Evolutionary conservation across 2,888 invertebrate species (phyloP).

Genomic region (Ennomos erosarius): DNA sequence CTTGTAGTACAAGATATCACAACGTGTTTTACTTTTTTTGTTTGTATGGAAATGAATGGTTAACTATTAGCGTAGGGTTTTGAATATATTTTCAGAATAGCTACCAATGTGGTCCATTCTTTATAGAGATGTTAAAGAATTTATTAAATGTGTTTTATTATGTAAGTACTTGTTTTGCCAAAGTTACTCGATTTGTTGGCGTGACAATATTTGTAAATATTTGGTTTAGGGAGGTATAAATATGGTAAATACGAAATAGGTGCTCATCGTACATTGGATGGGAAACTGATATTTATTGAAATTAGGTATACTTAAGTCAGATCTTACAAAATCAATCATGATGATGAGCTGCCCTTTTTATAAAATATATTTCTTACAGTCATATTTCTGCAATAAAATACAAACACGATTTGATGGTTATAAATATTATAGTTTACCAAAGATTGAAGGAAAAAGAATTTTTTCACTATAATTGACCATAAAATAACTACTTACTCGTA

Average conservation of each 20-base stretch:
- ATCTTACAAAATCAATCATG: not conserved
- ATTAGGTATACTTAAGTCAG: not conserved
- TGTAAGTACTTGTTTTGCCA: slow-evolving; percentile 37
- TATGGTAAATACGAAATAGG: slow-evolving; percentile 11
- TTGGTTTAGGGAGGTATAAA: slow-evolving; percentile 10
- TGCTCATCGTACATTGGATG: slow-evolving; percentile 2
- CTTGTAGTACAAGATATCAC: slow-evolving; percentile 7
- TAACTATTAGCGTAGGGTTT: slow-evolving; percentile 47
- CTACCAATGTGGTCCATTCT: slow-evolving; percentile 41
- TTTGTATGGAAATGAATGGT: slow-evolving; percentile 47
- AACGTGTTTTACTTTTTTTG: not conserved
- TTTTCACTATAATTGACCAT: too few relatives aligned
- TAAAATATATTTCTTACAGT: not conserved
- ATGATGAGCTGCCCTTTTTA: slow-evolving; percentile 8
- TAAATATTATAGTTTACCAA: too few relatives aligned
- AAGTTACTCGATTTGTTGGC: slow-evolving; percentile 40
- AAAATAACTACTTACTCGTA: too few relatives aligned
- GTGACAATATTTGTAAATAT: slow-evolving; percentile 49
- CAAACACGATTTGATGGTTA: too few relatives aligned
- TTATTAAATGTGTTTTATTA: slow-evolving; percentile 30
- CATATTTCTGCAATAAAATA: too few relatives aligned
- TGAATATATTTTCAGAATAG: slow-evolving; percentile 40
- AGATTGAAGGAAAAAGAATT: too few relatives aligned
- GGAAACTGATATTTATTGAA: not conserved
- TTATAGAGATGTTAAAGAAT: slow-evolving; percentile 32